These are phyloP conservation scores for Vulpes lagopus DNA, from an alignment of 2,113 vertebrate genomes.

Conservation along the genomic window DNA sequence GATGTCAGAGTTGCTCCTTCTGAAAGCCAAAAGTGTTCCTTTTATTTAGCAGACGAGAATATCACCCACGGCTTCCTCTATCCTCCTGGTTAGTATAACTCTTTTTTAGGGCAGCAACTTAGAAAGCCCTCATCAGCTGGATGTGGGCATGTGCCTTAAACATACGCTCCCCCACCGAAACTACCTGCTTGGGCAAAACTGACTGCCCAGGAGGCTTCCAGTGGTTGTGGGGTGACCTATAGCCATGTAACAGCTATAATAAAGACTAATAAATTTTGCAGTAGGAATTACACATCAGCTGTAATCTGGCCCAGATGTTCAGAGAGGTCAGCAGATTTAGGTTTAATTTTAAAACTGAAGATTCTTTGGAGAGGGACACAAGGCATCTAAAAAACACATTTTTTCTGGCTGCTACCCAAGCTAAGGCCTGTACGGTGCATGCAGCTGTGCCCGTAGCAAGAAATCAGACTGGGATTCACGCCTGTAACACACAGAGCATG, in stretches of 20 bases:
- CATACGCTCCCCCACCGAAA: conserved; percentile 83
- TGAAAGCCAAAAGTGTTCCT: conserved; percentile 92
- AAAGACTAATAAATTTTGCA: conserved; percentile 70
- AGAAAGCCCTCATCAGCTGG: conserved; percentile 89
- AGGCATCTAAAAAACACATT: conserved; percentile 10
- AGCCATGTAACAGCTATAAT: conserved; percentile 43
- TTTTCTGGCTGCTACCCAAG: background rate
- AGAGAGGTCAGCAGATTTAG: conserved; percentile 66
- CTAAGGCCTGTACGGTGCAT: background rate
- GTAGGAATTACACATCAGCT: background rate
- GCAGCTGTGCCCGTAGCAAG: background rate
- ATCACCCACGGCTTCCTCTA: conserved; percentile 92
- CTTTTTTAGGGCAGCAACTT: conserved; percentile 87
- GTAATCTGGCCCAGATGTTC: conserved; percentile 77
- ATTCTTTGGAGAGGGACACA: conserved; percentile 18
- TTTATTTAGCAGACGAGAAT: conserved; percentile 84
- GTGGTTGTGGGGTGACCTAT: conserved; percentile 68
- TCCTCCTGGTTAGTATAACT: conserved; percentile 92
- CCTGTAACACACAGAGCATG: accelerated
- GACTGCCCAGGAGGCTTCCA: conserved; percentile 73
- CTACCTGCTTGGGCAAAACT: conserved; percentile 78
- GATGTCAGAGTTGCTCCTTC: conserved; percentile 91
- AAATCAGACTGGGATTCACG: background rate
- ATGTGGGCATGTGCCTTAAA: conserved; percentile 89
- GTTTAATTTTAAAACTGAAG: conserved; percentile 68